Conservation (phyloP, 2,888 invertebrate species). For the Cheilosia impressa region DNA sequence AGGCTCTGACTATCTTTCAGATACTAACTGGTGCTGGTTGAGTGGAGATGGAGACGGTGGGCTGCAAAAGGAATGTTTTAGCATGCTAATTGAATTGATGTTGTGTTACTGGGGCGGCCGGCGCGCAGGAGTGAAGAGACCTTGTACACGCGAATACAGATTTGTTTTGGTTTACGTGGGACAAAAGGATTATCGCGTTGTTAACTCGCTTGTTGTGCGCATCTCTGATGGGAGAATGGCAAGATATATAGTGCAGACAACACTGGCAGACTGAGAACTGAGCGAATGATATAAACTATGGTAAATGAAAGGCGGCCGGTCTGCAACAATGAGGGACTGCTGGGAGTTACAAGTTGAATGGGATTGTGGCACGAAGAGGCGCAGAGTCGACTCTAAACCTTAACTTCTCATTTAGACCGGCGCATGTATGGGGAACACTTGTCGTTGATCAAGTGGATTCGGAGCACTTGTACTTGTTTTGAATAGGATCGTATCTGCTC, state of each 20-base stretch:
- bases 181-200: constrained; percentile 46
- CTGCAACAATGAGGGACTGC: constrained; percentile 5
- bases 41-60: background rate
- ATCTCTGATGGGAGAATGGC: constrained; percentile 13
- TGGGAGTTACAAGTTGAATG: background rate
- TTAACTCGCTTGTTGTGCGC: constrained; percentile 27
- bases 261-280: constrained; percentile 20
- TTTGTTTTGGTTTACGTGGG: constrained; percentile 38
- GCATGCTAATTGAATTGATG: constrained; percentile 62
- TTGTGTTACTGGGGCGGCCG: background rate
- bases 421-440: background rate
- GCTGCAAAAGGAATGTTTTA: constrained; percentile 25
- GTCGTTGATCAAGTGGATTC: background rate
- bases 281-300: constrained; percentile 1
- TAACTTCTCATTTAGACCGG: constrained; percentile 1
- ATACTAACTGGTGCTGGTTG: constrained; percentile 1
- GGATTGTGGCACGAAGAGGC: constrained; percentile 7
- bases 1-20: constrained; percentile 20
- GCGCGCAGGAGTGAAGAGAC: background rate
- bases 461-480: background rate
- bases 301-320: constrained; percentile 42
- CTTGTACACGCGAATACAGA: constrained; percentile 21
- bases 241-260: constrained; percentile 18
- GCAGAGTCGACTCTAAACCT: background rate
- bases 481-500: background rate